These are phyloP conservation scores for Brachypalpus laphriformis DNA, from an alignment of 2,888 invertebrate species.

Conservation along the genomic window DNA sequence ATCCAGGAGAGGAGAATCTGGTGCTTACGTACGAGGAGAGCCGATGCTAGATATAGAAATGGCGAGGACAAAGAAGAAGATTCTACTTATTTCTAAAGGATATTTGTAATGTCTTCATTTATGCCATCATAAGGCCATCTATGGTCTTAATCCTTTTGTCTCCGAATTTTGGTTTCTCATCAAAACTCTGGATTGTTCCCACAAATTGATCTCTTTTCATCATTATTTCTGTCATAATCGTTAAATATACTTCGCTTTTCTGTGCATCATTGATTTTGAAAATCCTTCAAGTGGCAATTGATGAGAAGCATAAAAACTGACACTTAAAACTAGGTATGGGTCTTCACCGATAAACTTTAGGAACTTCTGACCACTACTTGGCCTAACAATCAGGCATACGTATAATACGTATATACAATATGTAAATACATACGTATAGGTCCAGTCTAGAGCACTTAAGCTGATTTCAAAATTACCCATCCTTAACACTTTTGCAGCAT, in stretches of 20 bases:
- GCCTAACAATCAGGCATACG: not conserved
- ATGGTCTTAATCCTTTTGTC: not conserved
- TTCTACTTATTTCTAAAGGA: no score
- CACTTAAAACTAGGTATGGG: not conserved
- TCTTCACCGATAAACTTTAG: not conserved
- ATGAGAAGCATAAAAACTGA: not conserved
- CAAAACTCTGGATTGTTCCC: not conserved
- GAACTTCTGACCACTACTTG: not conserved
- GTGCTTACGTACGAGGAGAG: no score
- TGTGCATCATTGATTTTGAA: not conserved
- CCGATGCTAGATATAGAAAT: no score
- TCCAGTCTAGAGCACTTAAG: slow-evolving; percentile 28
- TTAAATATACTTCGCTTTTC: not conserved
- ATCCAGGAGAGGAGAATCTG: no score
- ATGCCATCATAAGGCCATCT: no score
- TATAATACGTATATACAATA: not conserved
- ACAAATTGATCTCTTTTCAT: not conserved
- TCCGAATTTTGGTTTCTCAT: not conserved
- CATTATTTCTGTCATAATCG: not conserved
- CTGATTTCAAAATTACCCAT: slow-evolving; percentile 43
- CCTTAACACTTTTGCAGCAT: not conserved
- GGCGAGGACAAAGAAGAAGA: no score
- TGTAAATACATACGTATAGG: not conserved
- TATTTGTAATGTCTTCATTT: no score
- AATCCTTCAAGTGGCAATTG: slow-evolving; percentile 1